Conservation (phyloP, 1,140 invertebrate genomes). For the Drosophila leontia region DNA sequence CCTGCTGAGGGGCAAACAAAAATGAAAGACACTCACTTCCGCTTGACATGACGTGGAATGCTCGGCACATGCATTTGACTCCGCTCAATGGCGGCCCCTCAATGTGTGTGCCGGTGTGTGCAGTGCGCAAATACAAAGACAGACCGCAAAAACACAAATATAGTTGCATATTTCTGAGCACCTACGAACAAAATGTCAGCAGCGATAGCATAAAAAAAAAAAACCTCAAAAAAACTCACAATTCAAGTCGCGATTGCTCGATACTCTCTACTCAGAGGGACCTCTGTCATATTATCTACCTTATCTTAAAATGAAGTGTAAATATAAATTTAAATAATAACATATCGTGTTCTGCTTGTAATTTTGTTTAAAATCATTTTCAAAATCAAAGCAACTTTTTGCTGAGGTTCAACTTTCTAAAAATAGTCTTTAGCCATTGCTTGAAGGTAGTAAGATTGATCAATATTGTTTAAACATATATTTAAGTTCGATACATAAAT, state of each 20-base stretch:
- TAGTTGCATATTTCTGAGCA: constrained; percentile 78
- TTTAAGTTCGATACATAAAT: too few species aligned
- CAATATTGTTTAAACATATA: too few species aligned
- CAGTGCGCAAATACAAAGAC: constrained; percentile 76
- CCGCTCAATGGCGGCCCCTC: constrained; percentile 50
- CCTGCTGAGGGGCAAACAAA: constrained; percentile 70
- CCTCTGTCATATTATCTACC: background rate
- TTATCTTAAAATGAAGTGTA: background rate
- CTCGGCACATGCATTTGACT: constrained; percentile 77
- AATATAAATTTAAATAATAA: background rate
- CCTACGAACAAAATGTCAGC: constrained; percentile 69
- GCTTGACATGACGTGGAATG: constrained; percentile 79
- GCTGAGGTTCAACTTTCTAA: too few species aligned
- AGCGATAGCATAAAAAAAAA: constrained; percentile 12
- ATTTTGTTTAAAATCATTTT: too few species aligned
- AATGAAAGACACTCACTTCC: constrained; percentile 83
- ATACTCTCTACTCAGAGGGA: background rate
- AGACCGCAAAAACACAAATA: constrained; percentile 81
- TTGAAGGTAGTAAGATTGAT: too few species aligned
- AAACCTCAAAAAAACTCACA: constrained; percentile 26
- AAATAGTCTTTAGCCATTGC: too few species aligned
- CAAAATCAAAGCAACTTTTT: too few species aligned
- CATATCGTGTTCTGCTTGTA: too few species aligned
- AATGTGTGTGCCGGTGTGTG: constrained; percentile 46
- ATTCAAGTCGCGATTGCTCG: constrained; percentile 1